phyloP scores from a whole-genome alignment of 1,140 invertebrate genomes.

The Drosophila arawakana region DNA sequence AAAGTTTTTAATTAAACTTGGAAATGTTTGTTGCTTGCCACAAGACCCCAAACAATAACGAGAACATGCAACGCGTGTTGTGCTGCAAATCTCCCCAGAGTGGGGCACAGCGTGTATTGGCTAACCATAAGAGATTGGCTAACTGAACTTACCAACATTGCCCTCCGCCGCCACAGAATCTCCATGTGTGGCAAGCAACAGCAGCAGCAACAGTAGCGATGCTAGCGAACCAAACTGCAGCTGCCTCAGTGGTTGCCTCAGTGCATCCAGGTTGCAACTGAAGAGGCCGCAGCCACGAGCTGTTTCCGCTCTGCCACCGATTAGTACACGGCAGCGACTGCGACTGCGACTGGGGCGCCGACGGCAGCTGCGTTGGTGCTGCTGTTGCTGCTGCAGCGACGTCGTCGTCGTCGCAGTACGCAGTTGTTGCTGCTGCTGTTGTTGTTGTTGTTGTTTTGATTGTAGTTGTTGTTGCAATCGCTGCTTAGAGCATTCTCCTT shows the following conservation, averaged over 20 bases:
- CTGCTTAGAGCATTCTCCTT: constrained; percentile 24
- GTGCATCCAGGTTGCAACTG: constrained; percentile 62
- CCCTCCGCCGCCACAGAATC: constrained; percentile 74
- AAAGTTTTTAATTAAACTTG: constrained; percentile 80
- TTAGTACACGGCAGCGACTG: constrained; percentile 34
- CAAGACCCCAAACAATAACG: constrained; percentile 42
- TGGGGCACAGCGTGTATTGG: neutral
- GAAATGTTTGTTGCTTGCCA: constrained; percentile 64
- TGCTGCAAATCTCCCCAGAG: constrained; percentile 1
- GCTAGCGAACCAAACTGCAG: constrained; percentile 52
- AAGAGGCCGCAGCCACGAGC: constrained; percentile 42
- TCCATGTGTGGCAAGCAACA: constrained; percentile 66
- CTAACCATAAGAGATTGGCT: neutral
- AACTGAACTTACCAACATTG: constrained; percentile 75
- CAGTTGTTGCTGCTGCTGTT: constrained; percentile 46
- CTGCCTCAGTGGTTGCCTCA: constrained; percentile 51
- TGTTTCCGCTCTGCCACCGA: constrained; percentile 28
- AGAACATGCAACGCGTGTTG: constrained; percentile 26
- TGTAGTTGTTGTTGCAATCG: constrained; percentile 41
- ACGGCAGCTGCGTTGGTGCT: constrained; percentile 2
- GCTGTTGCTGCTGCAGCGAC: constrained; percentile 12
- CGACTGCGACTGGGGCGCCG: constrained; percentile 1
- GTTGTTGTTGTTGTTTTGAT: constrained; percentile 26
- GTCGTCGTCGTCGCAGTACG: constrained; percentile 17
- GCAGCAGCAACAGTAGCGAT: constrained; percentile 62